Conservation (phyloP, 2,888 invertebrate species). For the Nephrocerus scutellatus region DNA sequence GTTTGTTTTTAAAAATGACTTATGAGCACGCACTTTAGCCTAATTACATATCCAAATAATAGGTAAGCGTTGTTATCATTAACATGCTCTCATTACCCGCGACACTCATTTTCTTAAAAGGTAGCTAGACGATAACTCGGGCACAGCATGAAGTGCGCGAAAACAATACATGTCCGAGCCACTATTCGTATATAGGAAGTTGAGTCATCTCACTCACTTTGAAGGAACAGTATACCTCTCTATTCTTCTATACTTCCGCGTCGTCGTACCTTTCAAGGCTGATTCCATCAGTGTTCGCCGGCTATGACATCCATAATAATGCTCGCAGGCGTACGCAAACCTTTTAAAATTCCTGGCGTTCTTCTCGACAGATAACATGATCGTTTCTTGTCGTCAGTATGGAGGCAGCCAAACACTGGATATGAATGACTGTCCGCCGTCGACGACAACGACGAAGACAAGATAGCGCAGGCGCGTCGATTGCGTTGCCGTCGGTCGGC, state of each 20-base stretch:
- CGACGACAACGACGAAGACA: conserved; percentile 22
- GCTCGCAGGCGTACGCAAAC: conserved; percentile 27
- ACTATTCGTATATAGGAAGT: conserved; percentile 5
- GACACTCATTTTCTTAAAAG: too few relatives aligned
- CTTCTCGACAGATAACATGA: conserved; percentile 1
- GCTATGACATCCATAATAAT: conserved; percentile 11
- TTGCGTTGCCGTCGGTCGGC: not conserved
- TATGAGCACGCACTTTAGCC: too few relatives aligned
- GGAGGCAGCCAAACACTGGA: too few relatives aligned
- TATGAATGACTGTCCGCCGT: too few relatives aligned
- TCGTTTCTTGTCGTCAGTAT: conserved; percentile 1
- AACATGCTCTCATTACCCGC: too few relatives aligned
- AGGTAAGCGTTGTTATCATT: too few relatives aligned
- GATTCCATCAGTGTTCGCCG: conserved; percentile 11
- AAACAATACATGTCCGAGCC: not conserved
- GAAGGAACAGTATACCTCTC: conserved; percentile 9
- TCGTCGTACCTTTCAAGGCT: too few relatives aligned
- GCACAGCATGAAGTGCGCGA: too few relatives aligned
- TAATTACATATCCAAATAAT: too few relatives aligned
- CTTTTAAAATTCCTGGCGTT: conserved; percentile 43
- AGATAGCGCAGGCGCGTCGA: conserved; percentile 19
- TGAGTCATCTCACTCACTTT: conserved; percentile 22
- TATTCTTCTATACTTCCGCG: too few relatives aligned
- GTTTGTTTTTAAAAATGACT: too few relatives aligned
- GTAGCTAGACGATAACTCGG: too few relatives aligned